Evolutionary conservation across 1,140 invertebrate species (phyloP), one percentile per base, ranked within the genome.

Genomic region (Drosophila chauvacae): DNA sequence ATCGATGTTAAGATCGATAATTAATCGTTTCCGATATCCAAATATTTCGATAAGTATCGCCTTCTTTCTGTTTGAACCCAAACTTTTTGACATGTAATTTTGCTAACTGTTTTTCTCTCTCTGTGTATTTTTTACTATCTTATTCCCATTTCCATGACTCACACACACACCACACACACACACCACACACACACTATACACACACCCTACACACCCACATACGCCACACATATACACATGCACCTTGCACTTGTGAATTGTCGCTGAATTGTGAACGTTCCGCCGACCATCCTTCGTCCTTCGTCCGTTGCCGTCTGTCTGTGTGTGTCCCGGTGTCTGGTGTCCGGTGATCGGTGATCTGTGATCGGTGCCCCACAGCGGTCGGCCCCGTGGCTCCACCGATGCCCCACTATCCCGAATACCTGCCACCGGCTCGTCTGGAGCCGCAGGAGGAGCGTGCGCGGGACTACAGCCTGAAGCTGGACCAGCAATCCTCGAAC

Each of bases 41-140:
- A 28, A 30, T 42, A 41, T 53, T 79, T 86, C 82, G 82, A 86
- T 86, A 58, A 68, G 33, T 69, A 87, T 59, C 66, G 65, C 60
- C 26, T 35, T 41, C 16, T 81, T 60, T 80, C 73, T 88, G 77
- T 87, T 74, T 80, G 56, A 80, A 62, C 50, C 47, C 7, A 47
- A 58, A 64, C 26, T 70, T 72, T 74, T 90, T 84, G 77, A 87
- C 65, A 70, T 90, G 62, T 79, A 65, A 72, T 81, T 77, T 90
- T 88, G 84, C 84, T 88, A 88, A 88, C 81, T 85, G 70, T 69
- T 90, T 90, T 86, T 77, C 76, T 87, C 68, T 87, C 69, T 88
- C 58, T 88, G 69, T 88, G 74, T 88, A 80, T 90, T 81, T 87
- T 88, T 88, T 88, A 77, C 79, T 81, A 80, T 87, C 63, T 81